Evolutionary conservation across 2,113 vertebrate genomes (phyloP).

Genomic region (Miniopterus natalensis): DNA sequence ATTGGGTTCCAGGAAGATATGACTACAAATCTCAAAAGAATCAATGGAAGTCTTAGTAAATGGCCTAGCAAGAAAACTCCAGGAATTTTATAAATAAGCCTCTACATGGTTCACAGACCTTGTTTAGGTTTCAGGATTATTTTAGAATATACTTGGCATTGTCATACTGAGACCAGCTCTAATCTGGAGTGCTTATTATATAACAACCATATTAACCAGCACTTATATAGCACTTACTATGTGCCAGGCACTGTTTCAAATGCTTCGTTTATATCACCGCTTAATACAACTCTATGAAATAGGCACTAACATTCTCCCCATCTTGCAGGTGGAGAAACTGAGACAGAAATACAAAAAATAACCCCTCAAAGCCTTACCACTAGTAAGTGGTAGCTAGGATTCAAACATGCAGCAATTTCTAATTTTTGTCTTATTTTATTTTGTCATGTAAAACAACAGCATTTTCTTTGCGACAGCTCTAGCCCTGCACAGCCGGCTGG

Average conservation of each 20-base stretch:
- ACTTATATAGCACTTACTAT: not conserved
- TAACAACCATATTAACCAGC: not conserved
- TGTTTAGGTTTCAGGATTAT: not conserved
- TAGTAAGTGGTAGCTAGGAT: not conserved
- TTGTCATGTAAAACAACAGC: conserved; percentile 26
- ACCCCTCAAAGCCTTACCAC: not conserved
- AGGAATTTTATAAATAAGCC: not conserved
- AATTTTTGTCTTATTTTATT: not conserved
- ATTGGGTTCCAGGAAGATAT: not conserved
- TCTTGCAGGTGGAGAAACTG: conserved; percentile 49
- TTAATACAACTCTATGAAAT: not conserved
- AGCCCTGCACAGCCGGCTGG: not conserved
- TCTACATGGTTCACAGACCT: not conserved
- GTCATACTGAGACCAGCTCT: not conserved
- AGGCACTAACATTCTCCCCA: not conserved
- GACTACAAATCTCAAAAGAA: not conserved
- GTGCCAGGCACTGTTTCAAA: not conserved
- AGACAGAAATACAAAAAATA: not conserved
- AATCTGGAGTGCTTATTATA: not conserved
- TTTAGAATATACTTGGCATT: not conserved
- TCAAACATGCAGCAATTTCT: not conserved
- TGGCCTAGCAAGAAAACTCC: not conserved
- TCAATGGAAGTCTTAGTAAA: not conserved
- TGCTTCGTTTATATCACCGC: not conserved
- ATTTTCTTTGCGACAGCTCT: conserved; percentile 3